phyloP scores from a whole-genome alignment of 2,113 vertebrate genomes.

The Xyrauchen texanus region DNA sequence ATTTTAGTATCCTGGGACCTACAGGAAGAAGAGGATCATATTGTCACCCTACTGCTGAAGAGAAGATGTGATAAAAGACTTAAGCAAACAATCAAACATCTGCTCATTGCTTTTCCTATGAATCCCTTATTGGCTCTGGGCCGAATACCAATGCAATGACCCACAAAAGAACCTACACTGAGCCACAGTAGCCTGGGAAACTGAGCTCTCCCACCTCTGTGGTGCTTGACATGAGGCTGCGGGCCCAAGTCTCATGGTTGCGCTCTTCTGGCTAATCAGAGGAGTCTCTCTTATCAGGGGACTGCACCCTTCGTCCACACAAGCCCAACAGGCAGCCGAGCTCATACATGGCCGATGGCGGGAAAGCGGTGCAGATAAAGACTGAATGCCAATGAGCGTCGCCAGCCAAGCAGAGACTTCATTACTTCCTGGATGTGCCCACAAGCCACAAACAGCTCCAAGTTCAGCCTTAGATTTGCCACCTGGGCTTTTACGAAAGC shows the following conservation, averaged over 20 bases:
- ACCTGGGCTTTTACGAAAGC: constrained; percentile 37
- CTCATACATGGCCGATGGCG: constrained; percentile 52
- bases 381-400: constrained; percentile 74
- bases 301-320: constrained; percentile 60
- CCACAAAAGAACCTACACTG: constrained; percentile 44
- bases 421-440: constrained; percentile 50
- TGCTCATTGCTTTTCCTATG: constrained; percentile 52
- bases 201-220: constrained; percentile 49
- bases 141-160: constrained; percentile 44
- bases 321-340: constrained; percentile 6
- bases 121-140: constrained; percentile 58
- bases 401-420: constrained; percentile 49
- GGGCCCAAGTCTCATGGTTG: constrained; percentile 50
- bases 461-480: constrained; percentile 52
- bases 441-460: constrained; percentile 37
- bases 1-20: constrained; percentile 60
- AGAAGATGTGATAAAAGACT: constrained; percentile 56
- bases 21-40: constrained; percentile 60
- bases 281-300: constrained; percentile 66
- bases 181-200: constrained; percentile 46
- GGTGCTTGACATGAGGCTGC: constrained; percentile 47
- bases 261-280: constrained; percentile 25
- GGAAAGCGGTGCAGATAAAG: constrained; percentile 46
- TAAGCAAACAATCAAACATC: constrained; percentile 52
- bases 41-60: constrained; percentile 46